A percentile compares a stretch with the other conserved stretches of the same genome.
Conservation (phyloP, 2,113 vertebrate genomes). For the Myrmecobius fasciatus region DNA sequence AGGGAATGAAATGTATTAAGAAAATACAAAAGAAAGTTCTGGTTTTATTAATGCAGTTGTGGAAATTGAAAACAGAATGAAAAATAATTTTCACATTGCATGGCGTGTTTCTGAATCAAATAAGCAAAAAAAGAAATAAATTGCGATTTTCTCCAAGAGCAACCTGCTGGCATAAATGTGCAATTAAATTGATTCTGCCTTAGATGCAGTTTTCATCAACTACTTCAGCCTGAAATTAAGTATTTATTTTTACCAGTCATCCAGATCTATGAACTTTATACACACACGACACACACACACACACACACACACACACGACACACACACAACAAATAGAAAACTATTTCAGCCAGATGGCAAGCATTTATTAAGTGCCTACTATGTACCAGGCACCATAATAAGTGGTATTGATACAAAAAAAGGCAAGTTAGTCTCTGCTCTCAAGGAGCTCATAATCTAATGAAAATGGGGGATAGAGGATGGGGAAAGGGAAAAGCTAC, state of each 20-base stretch:
- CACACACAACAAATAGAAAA: background rate
- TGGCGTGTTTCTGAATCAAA: background rate
- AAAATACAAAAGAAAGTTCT: background rate
- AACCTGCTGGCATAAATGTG: background rate
- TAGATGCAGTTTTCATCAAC: background rate
- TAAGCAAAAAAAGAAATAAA: background rate
- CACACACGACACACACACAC: too few relatives aligned
- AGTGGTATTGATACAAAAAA: background rate
- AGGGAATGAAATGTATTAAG: background rate
- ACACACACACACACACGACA: too few relatives aligned
- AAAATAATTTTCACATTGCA: background rate
- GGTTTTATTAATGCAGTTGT: background rate
- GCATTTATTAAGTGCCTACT: background rate
- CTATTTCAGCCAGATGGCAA: background rate
- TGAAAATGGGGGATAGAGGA: too few relatives aligned
- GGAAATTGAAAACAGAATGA: background rate
- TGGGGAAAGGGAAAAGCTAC: background rate
- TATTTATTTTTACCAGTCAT: background rate
- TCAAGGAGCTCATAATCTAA: background rate
- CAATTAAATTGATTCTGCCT: slow-evolving; percentile 12
- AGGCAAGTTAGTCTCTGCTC: background rate
- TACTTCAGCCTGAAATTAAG: background rate
- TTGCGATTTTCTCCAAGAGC: background rate
- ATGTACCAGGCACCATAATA: background rate
- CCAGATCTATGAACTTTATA: background rate